A percentile compares a stretch with the other conserved stretches of the same genome.
Conservation (phyloP, 1,140 invertebrate genomes). For the Chrysopa pallens region DNA sequence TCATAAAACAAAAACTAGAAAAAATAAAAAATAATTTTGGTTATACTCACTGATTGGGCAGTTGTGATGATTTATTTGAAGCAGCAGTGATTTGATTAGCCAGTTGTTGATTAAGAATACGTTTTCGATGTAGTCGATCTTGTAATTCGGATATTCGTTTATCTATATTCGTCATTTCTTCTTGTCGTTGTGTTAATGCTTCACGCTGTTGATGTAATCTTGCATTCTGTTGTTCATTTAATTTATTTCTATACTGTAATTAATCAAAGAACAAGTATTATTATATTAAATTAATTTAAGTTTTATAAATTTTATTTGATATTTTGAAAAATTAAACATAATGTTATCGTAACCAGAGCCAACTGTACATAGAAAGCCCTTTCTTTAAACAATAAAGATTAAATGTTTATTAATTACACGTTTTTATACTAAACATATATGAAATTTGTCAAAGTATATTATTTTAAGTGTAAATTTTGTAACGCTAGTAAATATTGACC, state of each 20-base stretch:
- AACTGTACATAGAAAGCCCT: no score
- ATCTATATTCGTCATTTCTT: constrained; percentile 81
- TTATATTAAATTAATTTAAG: neutral
- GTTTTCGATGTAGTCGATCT: constrained; percentile 70
- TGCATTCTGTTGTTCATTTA: constrained; percentile 86
- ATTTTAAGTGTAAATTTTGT: no score
- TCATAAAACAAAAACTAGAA: no score
- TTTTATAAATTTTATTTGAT: neutral
- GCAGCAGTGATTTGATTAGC: constrained; percentile 47
- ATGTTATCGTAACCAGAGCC: no score
- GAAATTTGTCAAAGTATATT: no score
- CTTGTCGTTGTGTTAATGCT: constrained; percentile 64
- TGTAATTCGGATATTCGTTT: constrained; percentile 83
- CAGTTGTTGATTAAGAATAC: constrained; percentile 69
- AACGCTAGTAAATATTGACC: no score
- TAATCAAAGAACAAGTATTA: constrained; percentile 2
- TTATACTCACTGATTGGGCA: no score
- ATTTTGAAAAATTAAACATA: constrained; percentile 1
- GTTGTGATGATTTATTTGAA: constrained; percentile 18
- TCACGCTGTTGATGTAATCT: constrained; percentile 72
- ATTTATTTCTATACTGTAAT: constrained; percentile 81
- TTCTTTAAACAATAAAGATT: no score
- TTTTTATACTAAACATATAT: no score
- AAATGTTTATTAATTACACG: no score
- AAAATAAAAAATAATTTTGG: no score